Conservation (phyloP, 37 sponge, comb jelly and placozoan species). For the Diacarnus erythraeanus region DNA sequence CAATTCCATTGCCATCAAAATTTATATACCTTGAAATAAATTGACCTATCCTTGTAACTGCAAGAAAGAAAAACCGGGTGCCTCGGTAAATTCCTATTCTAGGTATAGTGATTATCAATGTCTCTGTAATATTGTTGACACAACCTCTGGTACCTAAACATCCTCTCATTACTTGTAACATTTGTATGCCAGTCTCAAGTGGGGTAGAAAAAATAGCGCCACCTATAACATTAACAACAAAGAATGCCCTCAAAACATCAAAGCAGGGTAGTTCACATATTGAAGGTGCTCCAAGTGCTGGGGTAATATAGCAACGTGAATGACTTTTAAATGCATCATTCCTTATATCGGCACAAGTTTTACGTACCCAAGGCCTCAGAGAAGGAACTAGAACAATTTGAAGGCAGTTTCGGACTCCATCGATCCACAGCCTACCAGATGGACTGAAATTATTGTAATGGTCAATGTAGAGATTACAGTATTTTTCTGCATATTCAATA, state of each 20-base stretch:
- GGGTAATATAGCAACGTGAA: conserved; percentile 26
- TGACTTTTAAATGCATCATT: conserved; percentile 40
- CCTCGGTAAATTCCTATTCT: background rate
- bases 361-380: conserved; percentile 37
- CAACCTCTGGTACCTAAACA: background rate
- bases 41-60: background rate
- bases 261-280: conserved; percentile 27
- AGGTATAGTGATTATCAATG: background rate
- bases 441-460: conserved; percentile 41
- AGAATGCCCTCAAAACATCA: conserved; percentile 20
- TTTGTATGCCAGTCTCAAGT: conserved; percentile 27
- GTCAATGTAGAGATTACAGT: conserved; percentile 31
- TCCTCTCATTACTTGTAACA: conserved; percentile 15
- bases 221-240: conserved; percentile 17
- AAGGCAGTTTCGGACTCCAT: conserved; percentile 43
- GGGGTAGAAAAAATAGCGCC: conserved; percentile 20
- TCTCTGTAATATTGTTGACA: background rate
- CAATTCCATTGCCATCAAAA: conserved; percentile 6
- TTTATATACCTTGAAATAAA: conserved; percentile 15
- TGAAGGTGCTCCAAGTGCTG: conserved; percentile 22
- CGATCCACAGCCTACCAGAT: conserved; percentile 23
- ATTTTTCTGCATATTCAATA: conserved; percentile 40
- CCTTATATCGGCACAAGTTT: conserved; percentile 30
- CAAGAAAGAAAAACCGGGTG: background rate
- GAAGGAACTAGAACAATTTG: conserved; percentile 38